Evolutionary conservation across 2,113 vertebrate genomes (phyloP).

Genomic region (human): GRCh38 chr14:24639501-24640000

Average conservation of each 20-base stretch:
- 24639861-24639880: background rate
- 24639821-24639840: background rate
- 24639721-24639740: background rate
- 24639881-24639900: background rate
- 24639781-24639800: background rate
- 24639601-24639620: background rate
- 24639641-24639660: background rate
- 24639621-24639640: background rate
- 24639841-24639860: background rate
- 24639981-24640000: background rate
- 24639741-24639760: constrained; percentile 39
- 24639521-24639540: background rate
- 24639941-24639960: background rate
- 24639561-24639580: background rate
- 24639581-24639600: background rate
- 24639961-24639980: background rate
- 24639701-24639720: constrained; percentile 29
- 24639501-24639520: background rate
- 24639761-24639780: background rate
- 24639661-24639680: background rate
- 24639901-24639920: background rate
- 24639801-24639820: background rate
- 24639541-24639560: background rate
- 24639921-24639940: background rate
- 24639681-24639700: constrained; percentile 40